These are phyloP conservation scores for Mormoops blainvillei DNA, from an alignment of 2,113 vertebrate genomes.

Conservation along the genomic window DNA sequence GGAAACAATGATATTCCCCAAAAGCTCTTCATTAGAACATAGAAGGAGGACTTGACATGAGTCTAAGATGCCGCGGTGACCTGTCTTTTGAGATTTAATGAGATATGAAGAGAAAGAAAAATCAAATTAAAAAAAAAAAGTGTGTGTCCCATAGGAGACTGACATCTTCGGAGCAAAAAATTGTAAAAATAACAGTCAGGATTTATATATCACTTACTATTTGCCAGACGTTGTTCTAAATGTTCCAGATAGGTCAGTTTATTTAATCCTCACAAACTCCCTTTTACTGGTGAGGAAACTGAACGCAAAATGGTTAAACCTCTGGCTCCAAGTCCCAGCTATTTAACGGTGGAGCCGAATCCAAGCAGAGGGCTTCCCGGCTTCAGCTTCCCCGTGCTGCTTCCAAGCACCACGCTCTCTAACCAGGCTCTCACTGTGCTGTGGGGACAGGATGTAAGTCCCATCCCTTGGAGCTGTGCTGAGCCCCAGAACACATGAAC, in stretches of 20 bases:
- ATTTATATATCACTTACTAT: not conserved
- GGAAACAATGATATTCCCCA: not conserved
- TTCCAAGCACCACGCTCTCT: not conserved
- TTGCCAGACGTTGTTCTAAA: not conserved
- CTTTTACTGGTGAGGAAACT: not conserved
- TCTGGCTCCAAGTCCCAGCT: not conserved
- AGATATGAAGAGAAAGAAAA: not conserved
- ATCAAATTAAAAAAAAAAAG: not conserved
- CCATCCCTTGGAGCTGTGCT: not conserved
- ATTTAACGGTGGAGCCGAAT: not conserved
- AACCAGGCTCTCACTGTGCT: not conserved
- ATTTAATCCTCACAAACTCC: not conserved
- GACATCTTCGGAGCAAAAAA: not conserved
- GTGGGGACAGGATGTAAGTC: not conserved
- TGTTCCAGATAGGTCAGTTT: not conserved
- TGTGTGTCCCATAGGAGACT: not conserved
- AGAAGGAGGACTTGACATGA: not conserved
- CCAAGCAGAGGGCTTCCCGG: no score
- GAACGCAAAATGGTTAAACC: not conserved
- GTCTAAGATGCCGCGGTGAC: not conserved
- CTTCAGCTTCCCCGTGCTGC: not conserved
- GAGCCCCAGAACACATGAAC: not conserved
- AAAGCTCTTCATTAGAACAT: slow-evolving; percentile 3
- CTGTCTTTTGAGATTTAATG: slow-evolving; percentile 10
- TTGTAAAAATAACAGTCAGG: not conserved